These are phyloP conservation scores for Anarsia innoxiella DNA, from an alignment of 2,888 invertebrate genomes.

Conservation along the genomic window DNA sequence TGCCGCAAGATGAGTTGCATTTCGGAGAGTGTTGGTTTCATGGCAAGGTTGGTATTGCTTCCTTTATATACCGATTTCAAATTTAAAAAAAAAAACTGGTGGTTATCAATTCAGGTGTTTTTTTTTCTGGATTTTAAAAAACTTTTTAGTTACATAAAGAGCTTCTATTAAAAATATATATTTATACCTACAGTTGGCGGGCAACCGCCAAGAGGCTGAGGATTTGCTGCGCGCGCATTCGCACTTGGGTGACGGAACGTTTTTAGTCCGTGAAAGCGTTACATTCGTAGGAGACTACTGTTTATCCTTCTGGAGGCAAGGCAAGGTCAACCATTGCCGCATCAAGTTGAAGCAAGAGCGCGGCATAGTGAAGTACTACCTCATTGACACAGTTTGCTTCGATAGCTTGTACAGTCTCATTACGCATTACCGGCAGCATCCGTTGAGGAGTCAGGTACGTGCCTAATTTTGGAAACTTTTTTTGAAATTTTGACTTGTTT, in stretches of 20 bases:
- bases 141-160: too few species aligned
- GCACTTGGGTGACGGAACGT: conserved; percentile 92
- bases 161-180: too few species aligned
- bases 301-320: conserved; percentile 94
- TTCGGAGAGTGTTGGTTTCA: conserved; percentile 97
- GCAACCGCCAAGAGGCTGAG: conserved; percentile 87
- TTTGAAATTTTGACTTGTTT: too few species aligned
- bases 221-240: conserved; percentile 84
- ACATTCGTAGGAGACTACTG: conserved; percentile 98
- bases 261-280: conserved; percentile 93
- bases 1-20: conserved; percentile 91
- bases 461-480: too few species aligned
- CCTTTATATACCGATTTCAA: too few species aligned
- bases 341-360: conserved; percentile 92
- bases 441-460: conserved; percentile 85
- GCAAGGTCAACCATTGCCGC: conserved; percentile 92
- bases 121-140: too few species aligned
- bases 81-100: too few species aligned
- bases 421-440: conserved; percentile 90
- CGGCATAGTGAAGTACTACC: conserved; percentile 91
- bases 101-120: too few species aligned
- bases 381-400: conserved; percentile 91
- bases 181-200: too few species aligned
- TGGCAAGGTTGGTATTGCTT: too few species aligned
- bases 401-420: conserved; percentile 95